Conservation (phyloP, 2,888 invertebrate genomes). For the Eupithecia inturbata region DNA sequence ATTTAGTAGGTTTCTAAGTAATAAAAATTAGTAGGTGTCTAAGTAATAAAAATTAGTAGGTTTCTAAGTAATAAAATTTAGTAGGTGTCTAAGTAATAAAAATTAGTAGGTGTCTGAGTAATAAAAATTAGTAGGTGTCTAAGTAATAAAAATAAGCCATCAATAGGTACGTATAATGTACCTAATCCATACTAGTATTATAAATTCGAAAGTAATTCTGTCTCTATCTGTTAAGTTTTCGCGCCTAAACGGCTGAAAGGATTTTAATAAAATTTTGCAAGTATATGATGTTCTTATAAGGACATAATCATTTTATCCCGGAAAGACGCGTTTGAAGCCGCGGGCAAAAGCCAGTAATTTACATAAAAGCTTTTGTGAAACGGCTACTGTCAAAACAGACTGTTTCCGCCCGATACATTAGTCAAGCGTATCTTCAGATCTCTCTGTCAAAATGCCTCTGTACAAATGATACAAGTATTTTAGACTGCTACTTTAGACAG, state of each 20-base stretch:
- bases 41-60: too few species aligned
- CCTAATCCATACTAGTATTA: not conserved
- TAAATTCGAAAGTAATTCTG: not conserved
- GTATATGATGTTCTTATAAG: not conserved
- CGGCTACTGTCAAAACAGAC: constrained; percentile 38
- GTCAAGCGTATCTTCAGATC: constrained; percentile 60
- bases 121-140: too few species aligned
- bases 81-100: too few species aligned
- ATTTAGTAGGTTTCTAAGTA: too few species aligned
- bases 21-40: too few species aligned
- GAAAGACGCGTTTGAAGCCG: not conserved
- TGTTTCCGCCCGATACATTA: constrained; percentile 55
- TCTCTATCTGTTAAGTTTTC: too few species aligned
- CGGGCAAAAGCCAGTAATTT: constrained; percentile 27
- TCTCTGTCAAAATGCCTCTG: constrained; percentile 57
- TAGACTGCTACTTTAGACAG: constrained; percentile 27
- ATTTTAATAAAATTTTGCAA: not conserved
- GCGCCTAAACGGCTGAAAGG: not conserved
- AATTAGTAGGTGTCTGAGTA: too few species aligned
- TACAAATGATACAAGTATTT: constrained; percentile 41
- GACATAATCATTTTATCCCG: not conserved
- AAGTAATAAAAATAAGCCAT: too few species aligned
- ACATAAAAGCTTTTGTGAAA: constrained; percentile 30
- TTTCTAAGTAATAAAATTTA: too few species aligned
- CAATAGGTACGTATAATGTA: too few species aligned